These are phyloP conservation scores for Andrena flavipes DNA, from an alignment of 2,888 invertebrate species.

Conservation along the genomic window DNA sequence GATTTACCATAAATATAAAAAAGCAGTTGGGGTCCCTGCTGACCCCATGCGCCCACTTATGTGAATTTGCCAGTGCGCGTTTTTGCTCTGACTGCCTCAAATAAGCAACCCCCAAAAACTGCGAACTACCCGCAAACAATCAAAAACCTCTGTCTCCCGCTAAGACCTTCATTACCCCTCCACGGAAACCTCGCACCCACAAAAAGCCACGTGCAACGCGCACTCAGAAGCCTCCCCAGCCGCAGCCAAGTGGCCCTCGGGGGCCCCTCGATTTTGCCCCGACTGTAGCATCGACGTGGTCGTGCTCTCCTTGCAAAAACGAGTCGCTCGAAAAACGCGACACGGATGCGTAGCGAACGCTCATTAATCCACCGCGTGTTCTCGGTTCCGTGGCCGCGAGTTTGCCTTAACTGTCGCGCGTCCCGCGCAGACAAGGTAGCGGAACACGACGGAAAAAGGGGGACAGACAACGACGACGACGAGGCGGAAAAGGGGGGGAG, in stretches of 20 bases:
- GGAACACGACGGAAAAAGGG: not conserved
- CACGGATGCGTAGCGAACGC: conserved; percentile 24
- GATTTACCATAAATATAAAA: no score
- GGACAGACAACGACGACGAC: not conserved
- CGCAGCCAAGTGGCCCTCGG: not conserved
- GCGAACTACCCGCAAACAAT: no score
- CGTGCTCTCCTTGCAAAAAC: not conserved
- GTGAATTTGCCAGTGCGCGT: no score
- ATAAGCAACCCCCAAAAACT: no score
- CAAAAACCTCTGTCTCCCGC: no score
- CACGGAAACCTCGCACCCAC: no score
- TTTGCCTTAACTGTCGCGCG: conserved; percentile 1
- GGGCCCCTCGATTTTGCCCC: not conserved
- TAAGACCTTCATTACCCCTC: no score
- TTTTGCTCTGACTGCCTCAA: no score
- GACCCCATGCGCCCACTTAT: no score
- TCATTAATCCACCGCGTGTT: conserved; percentile 30
- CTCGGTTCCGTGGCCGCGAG: conserved; percentile 3
- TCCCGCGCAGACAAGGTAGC: conserved; percentile 7
- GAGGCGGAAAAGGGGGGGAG: not conserved
- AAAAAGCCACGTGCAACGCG: no score
- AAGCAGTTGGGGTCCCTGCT: no score
- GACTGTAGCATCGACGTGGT: not conserved
- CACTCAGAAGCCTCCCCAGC: not conserved
- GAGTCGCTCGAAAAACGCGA: conserved; percentile 34